A percentile compares a stretch with the other conserved stretches of the same genome.
Conservation (phyloP, 2,113 vertebrate species). For the Podarcis muralis region DNA sequence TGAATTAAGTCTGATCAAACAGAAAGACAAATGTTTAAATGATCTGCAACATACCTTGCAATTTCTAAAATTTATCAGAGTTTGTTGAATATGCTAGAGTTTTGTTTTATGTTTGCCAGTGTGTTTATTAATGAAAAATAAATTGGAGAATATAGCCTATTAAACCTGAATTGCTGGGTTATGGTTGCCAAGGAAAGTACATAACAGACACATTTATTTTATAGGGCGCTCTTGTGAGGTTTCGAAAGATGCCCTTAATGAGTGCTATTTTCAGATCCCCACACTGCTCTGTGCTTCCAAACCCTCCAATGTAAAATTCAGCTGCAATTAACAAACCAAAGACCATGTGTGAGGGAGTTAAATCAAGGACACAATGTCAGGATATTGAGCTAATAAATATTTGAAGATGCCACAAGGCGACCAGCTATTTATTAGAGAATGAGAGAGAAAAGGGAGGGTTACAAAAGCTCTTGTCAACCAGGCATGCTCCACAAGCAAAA, state of each 20-base stretch:
- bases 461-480: background rate
- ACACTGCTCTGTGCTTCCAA: background rate
- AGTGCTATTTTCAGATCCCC: background rate
- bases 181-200: background rate
- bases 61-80: background rate
- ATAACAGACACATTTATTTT: background rate
- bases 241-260: background rate
- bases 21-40: background rate
- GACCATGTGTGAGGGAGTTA: background rate
- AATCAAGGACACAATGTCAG: background rate
- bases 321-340: conserved; percentile 23
- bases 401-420: background rate
- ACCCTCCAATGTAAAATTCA: conserved; percentile 24
- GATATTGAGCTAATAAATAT: background rate
- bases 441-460: background rate
- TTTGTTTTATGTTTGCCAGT: background rate
- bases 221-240: background rate
- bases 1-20: background rate
- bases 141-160: background rate
- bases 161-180: background rate
- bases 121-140: background rate
- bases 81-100: background rate
- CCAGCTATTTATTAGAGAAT: background rate
- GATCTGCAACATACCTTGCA: background rate
- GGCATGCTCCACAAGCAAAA: background rate